phyloP scores from a whole-genome alignment of 2,888 invertebrate species.

The Cartodere bifasciata region DNA sequence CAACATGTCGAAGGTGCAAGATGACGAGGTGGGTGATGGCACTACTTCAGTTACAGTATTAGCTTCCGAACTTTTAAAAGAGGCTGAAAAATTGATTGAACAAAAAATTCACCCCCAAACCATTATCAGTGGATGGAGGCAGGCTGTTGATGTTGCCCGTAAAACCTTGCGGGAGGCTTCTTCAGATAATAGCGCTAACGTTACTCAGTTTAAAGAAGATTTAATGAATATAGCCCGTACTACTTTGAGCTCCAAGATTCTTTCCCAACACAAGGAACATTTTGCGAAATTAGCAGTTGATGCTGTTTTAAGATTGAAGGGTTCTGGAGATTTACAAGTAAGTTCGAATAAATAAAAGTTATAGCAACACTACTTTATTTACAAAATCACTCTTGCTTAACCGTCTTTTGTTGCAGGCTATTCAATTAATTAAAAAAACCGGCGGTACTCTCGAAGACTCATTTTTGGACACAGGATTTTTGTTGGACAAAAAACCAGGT shows the following conservation, averaged over 20 bases:
- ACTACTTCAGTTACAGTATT: conserved; percentile 98
- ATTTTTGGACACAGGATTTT: conserved; percentile 88
- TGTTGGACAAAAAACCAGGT: conserved; percentile 93
- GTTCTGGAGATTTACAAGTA: conserved; percentile 91
- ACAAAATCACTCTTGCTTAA: too few species aligned
- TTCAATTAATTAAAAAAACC: conserved; percentile 95
- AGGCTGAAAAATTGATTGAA: conserved; percentile 87
- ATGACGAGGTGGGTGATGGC: conserved; percentile 99
- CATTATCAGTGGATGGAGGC: conserved; percentile 91
- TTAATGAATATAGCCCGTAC: conserved; percentile 94
- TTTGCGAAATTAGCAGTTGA: conserved; percentile 93
- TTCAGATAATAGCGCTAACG: conserved; percentile 69
- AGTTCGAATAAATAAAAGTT: too few species aligned
- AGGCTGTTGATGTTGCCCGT: conserved; percentile 72
- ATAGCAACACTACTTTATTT: too few species aligned
- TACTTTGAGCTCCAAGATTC: conserved; percentile 94
- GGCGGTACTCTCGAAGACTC: conserved; percentile 91
- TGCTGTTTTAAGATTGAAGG: conserved; percentile 88
- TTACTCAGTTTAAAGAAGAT: conserved; percentile 70
- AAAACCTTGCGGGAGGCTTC: conserved; percentile 69
- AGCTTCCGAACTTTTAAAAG: conserved; percentile 86
- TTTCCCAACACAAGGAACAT: conserved; percentile 93
- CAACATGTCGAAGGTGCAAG: conserved; percentile 97
- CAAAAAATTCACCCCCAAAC: conserved; percentile 97
- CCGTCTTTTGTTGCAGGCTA: too few species aligned